Evolutionary conservation across 1,140 invertebrate species (phyloP).

Genomic region (Drosophila albomicans): DNA sequence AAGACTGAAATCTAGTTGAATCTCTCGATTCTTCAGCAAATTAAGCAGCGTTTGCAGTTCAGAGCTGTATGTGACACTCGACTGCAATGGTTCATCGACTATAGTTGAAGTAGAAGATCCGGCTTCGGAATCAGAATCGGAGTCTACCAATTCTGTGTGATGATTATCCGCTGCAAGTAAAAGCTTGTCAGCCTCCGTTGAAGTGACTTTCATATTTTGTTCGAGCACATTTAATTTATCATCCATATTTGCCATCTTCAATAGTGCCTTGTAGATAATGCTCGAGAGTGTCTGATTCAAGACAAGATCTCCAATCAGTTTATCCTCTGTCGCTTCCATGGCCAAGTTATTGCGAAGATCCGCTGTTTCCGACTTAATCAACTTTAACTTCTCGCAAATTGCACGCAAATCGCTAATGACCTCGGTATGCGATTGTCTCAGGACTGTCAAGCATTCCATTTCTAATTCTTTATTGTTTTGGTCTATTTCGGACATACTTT

Average conservation of each 20-base stretch:
- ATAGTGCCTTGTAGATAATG: neutral
- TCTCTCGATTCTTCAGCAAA: neutral
- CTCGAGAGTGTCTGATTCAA: neutral
- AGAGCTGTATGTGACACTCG: neutral
- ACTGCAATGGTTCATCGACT: neutral
- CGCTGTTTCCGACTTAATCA: neutral
- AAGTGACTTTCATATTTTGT: neutral
- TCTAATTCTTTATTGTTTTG: neutral
- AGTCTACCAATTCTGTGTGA: neutral
- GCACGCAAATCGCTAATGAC: neutral
- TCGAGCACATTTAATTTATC: neutral
- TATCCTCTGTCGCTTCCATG: neutral
- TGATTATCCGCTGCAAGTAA: too few relatives aligned
- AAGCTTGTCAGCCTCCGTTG: neutral
- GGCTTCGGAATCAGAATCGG: neutral
- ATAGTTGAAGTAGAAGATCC: neutral
- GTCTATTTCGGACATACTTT: neutral
- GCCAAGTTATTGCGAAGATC: neutral
- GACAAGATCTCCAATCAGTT: neutral
- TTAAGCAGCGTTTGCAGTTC: neutral
- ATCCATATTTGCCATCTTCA: conserved; percentile 1
- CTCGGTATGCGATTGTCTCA: conserved; percentile 1
- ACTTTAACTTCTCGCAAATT: neutral
- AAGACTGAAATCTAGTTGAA: neutral
- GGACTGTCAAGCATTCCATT: neutral